Conservation (phyloP, 2,888 invertebrate species). For the Phortica magna region DNA sequence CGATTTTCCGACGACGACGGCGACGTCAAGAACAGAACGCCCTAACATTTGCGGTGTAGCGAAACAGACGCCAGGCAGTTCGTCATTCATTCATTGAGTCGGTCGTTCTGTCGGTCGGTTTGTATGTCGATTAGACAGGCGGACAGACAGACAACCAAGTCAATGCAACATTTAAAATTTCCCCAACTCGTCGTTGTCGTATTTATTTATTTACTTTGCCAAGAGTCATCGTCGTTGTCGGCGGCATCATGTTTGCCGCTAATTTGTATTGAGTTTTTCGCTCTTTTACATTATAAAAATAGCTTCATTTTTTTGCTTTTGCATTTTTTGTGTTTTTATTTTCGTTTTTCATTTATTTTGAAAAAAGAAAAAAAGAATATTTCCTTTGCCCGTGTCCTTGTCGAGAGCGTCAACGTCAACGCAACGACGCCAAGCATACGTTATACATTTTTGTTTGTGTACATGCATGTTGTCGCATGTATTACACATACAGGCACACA, state of each 20-base stretch:
- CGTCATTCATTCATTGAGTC: neutral
- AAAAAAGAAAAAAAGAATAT: neutral
- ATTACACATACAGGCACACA: neutral
- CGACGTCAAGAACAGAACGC: neutral
- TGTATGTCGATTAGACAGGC: neutral
- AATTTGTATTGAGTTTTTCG: slow-evolving; percentile 31
- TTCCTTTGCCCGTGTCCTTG: slow-evolving; percentile 34
- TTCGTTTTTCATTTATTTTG: too few relatives aligned
- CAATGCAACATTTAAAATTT: slow-evolving; percentile 16
- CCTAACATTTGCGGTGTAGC: slow-evolving; percentile 17
- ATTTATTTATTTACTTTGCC: neutral
- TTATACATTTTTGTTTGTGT: slow-evolving; percentile 21
- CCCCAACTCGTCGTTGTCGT: neutral
- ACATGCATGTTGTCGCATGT: neutral
- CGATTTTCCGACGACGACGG: neutral
- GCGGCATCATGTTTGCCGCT: slow-evolving; percentile 3
- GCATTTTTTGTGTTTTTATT: too few relatives aligned
- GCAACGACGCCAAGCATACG: slow-evolving; percentile 25
- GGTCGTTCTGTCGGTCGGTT: neutral
- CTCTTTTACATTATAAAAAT: slow-evolving; percentile 27
- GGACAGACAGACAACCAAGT: neutral
- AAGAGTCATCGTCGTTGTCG: neutral
- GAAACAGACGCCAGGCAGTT: neutral
- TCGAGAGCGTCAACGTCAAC: slow-evolving; percentile 7
- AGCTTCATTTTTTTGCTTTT: slow-evolving; percentile 18